These are phyloP conservation scores for Larimichthys crocea DNA, from an alignment of 2,113 vertebrate genomes.

Conservation along the genomic window DNA sequence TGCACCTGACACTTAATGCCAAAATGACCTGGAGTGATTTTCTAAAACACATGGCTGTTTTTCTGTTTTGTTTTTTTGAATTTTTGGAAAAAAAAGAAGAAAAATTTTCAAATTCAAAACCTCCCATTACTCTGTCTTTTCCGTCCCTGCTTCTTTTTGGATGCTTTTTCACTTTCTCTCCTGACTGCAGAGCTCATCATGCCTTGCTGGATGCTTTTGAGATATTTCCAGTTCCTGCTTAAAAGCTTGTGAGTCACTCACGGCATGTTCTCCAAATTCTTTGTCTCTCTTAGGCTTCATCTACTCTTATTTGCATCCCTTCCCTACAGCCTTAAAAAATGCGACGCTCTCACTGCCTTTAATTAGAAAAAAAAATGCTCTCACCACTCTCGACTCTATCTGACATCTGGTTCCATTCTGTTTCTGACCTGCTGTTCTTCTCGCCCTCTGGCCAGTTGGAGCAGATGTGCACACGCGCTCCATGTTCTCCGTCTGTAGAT, in stretches of 20 bases:
- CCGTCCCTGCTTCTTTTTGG: neutral
- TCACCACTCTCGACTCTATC: conserved; percentile 12
- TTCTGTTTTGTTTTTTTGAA: no score
- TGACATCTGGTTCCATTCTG: conserved; percentile 31
- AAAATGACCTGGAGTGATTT: conserved; percentile 20
- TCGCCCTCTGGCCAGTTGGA: conserved; percentile 45
- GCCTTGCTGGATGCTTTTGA: conserved; percentile 46
- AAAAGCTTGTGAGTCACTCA: conserved; percentile 65
- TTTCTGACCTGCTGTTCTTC: conserved; percentile 50
- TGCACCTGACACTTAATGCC: neutral
- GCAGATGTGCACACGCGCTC: conserved; percentile 48
- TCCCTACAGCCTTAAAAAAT: conserved; percentile 19
- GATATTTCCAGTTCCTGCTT: conserved; percentile 55
- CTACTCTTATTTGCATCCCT: conserved; percentile 28
- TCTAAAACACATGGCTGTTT: conserved; percentile 5
- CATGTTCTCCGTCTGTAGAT: conserved; percentile 41
- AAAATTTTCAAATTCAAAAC: conserved; percentile 24
- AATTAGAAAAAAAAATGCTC: conserved; percentile 24
- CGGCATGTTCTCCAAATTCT: conserved; percentile 46
- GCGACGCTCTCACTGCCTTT: conserved; percentile 24
- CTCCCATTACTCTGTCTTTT: neutral
- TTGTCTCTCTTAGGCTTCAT: conserved; percentile 35
- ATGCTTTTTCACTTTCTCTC: conserved; percentile 22
- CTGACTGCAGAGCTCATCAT: conserved; percentile 52
- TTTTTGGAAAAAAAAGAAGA: no score